phyloP scores from a whole-genome alignment of 2,888 invertebrate genomes.

The Carabus problematicus region DNA sequence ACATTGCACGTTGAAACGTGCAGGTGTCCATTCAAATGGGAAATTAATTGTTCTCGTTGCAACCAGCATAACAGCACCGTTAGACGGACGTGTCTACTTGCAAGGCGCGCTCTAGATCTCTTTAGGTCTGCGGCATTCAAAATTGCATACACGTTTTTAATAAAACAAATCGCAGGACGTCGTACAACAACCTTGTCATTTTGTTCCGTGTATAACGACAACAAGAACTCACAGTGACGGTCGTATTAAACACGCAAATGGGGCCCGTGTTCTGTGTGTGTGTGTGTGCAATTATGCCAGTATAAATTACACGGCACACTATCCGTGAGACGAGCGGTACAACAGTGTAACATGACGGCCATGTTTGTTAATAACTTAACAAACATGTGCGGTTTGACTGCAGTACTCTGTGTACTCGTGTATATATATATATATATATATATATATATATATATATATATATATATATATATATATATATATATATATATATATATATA shows the following conservation, averaged over 20 bases:
- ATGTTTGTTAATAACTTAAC: conserved; percentile 32
- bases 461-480: not conserved
- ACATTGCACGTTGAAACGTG: no score
- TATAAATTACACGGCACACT: conserved; percentile 21
- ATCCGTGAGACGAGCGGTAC: not conserved
- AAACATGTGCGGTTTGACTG: not conserved
- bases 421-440: not conserved
- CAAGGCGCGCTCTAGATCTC: not conserved
- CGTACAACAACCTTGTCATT: conserved; percentile 4
- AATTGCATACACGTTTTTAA: conserved; percentile 35
- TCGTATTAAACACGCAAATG: conserved; percentile 22
- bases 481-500: not conserved
- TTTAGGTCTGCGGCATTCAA: not conserved
- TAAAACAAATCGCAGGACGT: conserved; percentile 24
- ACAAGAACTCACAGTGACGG: conserved; percentile 7
- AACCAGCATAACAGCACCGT: no score
- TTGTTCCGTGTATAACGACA: not conserved
- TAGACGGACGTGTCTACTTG: no score
- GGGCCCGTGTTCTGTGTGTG: conserved; percentile 6
- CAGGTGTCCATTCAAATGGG: no score
- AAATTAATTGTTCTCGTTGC: no score
- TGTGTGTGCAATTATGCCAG: conserved; percentile 18
- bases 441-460: not conserved
- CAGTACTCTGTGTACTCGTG: not conserved
- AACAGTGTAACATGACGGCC: conserved; percentile 7